These are phyloP conservation scores for Pollenia griseotomentosa DNA, from an alignment of 2,888 invertebrate genomes.

Conservation along the genomic window DNA sequence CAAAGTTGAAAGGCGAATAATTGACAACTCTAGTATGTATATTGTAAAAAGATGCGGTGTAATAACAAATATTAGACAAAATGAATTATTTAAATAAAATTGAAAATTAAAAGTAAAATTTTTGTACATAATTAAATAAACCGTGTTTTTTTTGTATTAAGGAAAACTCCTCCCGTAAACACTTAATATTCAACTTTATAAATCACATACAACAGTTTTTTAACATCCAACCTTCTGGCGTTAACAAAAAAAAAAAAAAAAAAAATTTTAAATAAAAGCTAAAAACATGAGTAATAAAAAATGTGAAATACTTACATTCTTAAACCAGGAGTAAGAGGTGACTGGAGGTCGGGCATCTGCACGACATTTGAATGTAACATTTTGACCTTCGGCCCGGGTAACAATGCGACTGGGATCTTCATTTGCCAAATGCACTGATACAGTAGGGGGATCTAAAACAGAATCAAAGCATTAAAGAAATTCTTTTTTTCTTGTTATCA, in stretches of 20 bases:
- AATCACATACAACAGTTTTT: too few relatives aligned
- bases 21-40: too few relatives aligned
- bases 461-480: conserved; percentile 19
- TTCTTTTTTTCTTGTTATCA: conserved; percentile 5
- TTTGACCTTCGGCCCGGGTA: conserved; percentile 88
- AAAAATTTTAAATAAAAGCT: not conserved
- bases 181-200: not conserved
- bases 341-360: conserved; percentile 91
- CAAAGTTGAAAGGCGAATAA: too few relatives aligned
- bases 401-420: conserved; percentile 87
- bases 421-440: conserved; percentile 88
- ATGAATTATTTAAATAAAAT: too few relatives aligned
- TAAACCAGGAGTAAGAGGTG: conserved; percentile 91
- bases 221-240: too few relatives aligned
- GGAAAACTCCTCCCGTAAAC: too few relatives aligned
- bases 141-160: too few relatives aligned
- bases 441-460: conserved; percentile 91
- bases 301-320: conserved; percentile 87
- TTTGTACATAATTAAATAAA: too few relatives aligned
- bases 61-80: too few relatives aligned
- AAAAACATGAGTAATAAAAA: not conserved
- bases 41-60: too few relatives aligned
- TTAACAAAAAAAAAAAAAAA: too few relatives aligned
- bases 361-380: conserved; percentile 91
- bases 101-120: too few relatives aligned